Base-by-base conservation (phyloP, 2,888 invertebrate species). In the Periphyllus acericola region DNA sequence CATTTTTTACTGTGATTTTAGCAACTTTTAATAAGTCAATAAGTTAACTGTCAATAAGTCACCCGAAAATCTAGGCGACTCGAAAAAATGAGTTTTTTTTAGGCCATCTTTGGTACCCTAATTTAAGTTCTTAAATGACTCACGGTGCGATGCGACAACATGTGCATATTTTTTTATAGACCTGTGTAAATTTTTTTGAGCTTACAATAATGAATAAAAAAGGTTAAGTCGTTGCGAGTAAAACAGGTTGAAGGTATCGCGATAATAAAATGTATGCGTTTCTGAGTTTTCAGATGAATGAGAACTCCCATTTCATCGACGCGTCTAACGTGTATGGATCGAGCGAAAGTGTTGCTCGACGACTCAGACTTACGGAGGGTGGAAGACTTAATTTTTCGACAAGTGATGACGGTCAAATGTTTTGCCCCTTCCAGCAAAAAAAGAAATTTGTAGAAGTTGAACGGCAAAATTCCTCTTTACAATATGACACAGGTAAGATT, bases 261-360 rank as follows among this genome's bases (percentile, higher is more conserved):
- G 36, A 46, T 46, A 46, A 46, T 46, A 46, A 46, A 14, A 46
- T 46, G 0, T 46, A 14, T 46, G 14, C 14, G 46, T 46, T 11
- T 14, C 14, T 40, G 6, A 34, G 60, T 21, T 85, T 74, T 34
- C 86, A 90, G 90, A 75, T 90, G 17, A 90, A 90, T 4, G 88
- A 89, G 17, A 90, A 90, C 1, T 90, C 90, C 1, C 90, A 90
- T 74, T 90, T 89, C 87, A 89, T 90, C 89, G 90, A 90, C 81
- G 90, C 90, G 21, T 90, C 90, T 2, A 84, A 90, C 68, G 90
- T 90, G 14, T 90, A 90, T 85, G 90, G 90, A 3, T 90, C 90
- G 0, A 89, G 78, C 36, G 86, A 72, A 19, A 89, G 89, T 46
- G 84, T 89, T 11, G 89, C 90, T 1, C 86, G 0, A 14, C 40